Conservation (phyloP, 2,888 invertebrate genomes). For the Caenorhabditis wallacei region DNA sequence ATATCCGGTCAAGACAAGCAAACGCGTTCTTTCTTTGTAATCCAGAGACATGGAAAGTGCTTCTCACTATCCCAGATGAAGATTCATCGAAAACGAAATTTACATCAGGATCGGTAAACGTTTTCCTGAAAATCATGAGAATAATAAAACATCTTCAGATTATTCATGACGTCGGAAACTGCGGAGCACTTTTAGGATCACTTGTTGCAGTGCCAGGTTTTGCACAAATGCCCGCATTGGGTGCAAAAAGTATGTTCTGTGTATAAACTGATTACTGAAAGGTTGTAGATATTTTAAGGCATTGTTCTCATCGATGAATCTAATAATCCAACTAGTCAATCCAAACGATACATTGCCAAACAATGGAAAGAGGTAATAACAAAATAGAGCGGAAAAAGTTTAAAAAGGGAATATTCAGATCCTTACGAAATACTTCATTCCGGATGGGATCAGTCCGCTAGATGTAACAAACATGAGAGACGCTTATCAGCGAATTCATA, state of each 20-base stretch:
- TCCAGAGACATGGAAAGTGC: conserved; percentile 56
- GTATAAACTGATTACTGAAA: background rate
- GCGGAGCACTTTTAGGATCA: conserved; percentile 32
- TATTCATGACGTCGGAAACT: conserved; percentile 1
- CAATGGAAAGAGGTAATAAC: conserved; percentile 55
- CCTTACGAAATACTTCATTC: conserved; percentile 48
- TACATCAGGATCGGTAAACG: conserved; percentile 34
- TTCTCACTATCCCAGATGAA: background rate
- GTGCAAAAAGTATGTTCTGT: conserved; percentile 20
- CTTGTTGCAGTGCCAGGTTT: conserved; percentile 25
- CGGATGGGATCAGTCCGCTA: conserved; percentile 15
- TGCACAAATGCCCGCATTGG: conserved; percentile 31
- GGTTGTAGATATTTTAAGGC: background rate
- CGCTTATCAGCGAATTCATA: conserved; percentile 2
- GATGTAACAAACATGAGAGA: conserved; percentile 56
- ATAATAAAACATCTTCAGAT: conserved; percentile 8
- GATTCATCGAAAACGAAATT: background rate
- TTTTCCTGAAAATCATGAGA: background rate
- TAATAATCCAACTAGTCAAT: background rate
- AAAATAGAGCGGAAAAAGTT: background rate
- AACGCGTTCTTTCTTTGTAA: conserved; percentile 53
- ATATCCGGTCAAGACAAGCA: conserved; percentile 33
- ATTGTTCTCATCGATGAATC: background rate
- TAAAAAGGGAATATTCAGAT: too few relatives aligned
- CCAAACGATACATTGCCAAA: background rate